These are phyloP conservation scores for Sinelater perroti DNA, from an alignment of 2,888 invertebrate genomes.

Conservation along the genomic window DNA sequence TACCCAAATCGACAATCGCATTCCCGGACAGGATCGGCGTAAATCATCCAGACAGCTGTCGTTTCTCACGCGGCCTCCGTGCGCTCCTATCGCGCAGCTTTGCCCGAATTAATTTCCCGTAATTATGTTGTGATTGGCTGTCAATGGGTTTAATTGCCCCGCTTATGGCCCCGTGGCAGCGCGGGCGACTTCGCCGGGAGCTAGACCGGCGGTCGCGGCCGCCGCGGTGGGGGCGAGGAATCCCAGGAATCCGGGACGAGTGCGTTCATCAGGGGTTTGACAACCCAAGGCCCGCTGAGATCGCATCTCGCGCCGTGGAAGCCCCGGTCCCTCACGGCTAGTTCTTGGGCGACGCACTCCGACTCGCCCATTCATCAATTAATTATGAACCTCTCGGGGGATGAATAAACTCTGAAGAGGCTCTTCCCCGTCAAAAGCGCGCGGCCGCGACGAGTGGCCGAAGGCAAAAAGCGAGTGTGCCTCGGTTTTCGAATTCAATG, in stretches of 20 bases:
- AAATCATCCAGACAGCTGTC: slow-evolving; percentile 34
- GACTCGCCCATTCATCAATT: no score
- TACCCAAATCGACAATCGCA: slow-evolving; percentile 34
- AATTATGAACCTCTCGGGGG: no score
- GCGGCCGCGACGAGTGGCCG: no score
- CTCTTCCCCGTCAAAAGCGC: no score
- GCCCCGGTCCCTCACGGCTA: no score
- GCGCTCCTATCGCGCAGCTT: slow-evolving; percentile 13
- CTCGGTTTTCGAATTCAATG: slow-evolving; percentile 10
- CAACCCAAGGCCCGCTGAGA: slow-evolving; percentile 49
- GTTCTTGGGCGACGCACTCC: no score
- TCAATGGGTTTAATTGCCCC: slow-evolving; percentile 20
- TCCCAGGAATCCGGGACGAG: slow-evolving; percentile 51
- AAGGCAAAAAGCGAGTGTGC: no score
- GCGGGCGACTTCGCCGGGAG: neutral
- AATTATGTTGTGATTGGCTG: slow-evolving; percentile 26
- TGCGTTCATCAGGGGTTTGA: slow-evolving; percentile 54
- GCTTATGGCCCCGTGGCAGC: no score
- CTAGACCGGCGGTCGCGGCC: neutral
- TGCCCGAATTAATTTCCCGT: slow-evolving; percentile 23
- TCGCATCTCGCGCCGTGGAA: slow-evolving; percentile 37
- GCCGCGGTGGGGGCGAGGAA: slow-evolving; percentile 39
- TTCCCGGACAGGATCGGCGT: slow-evolving; percentile 20
- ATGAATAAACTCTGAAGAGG: no score
- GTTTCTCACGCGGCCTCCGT: slow-evolving; percentile 22